phyloP scores from a whole-genome alignment of 2,888 invertebrate genomes.

The Oasisia sp. region DNA sequence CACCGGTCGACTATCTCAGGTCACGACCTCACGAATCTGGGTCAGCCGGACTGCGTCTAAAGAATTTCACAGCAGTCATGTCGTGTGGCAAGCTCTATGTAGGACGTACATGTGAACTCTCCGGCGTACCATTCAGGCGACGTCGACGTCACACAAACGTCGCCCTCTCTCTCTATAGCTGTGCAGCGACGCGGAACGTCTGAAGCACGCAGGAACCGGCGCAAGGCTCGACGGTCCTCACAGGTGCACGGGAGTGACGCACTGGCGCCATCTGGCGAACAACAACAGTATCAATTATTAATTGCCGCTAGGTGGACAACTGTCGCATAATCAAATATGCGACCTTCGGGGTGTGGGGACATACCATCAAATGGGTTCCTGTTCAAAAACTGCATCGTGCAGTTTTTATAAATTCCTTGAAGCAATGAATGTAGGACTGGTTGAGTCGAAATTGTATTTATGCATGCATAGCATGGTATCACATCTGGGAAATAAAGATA shows the following conservation, averaged over 20 bases:
- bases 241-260: background rate
- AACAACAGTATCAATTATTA: background rate
- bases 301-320: background rate
- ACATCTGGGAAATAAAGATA: too few relatives aligned
- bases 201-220: background rate
- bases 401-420: too few relatives aligned
- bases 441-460: too few relatives aligned
- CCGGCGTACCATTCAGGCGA: background rate
- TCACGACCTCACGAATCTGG: background rate
- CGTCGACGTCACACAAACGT: background rate
- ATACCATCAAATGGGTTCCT: too few relatives aligned
- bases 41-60: background rate
- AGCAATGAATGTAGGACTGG: too few relatives aligned
- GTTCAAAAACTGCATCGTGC: too few relatives aligned
- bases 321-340: background rate
- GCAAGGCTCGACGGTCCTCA: background rate
- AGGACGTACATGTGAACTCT: background rate
- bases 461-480: too few relatives aligned
- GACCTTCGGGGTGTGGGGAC: too few relatives aligned
- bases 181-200: slow-evolving; percentile 8
- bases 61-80: background rate
- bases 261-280: background rate
- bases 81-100: background rate
- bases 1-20: background rate
- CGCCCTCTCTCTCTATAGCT: background rate